phyloP scores from a whole-genome alignment of 2,113 vertebrate species.

The Hypocryptadius cinnamomeus region DNA sequence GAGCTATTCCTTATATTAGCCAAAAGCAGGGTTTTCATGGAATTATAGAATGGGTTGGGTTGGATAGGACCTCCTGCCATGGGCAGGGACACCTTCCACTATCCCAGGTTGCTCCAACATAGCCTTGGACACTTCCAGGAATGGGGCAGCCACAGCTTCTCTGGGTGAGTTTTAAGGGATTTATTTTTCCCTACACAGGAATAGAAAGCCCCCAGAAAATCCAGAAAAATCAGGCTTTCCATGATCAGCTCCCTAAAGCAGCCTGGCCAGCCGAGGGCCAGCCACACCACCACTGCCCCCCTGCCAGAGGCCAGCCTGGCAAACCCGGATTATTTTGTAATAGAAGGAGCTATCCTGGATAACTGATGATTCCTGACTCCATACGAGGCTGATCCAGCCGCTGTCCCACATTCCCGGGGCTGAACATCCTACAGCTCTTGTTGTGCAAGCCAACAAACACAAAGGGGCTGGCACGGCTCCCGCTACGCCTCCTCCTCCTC shows the following conservation, averaged over 20 bases:
- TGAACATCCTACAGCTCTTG: not conserved
- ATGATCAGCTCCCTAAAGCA: not conserved
- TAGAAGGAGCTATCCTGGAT: not conserved
- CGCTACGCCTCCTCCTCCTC: not conserved
- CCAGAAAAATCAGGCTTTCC: not conserved
- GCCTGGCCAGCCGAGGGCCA: accelerated
- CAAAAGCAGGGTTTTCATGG: not conserved
- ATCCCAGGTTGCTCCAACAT: not conserved
- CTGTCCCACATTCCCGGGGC: not conserved
- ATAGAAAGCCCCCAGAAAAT: not conserved
- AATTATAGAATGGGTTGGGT: not conserved
- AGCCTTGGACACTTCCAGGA: not conserved
- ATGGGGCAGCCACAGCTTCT: not conserved
- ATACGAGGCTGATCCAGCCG: not conserved
- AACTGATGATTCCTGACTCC: not conserved
- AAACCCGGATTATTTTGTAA: not conserved
- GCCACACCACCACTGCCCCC: not conserved
- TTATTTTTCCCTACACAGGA: not conserved
- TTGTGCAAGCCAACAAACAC: not conserved
- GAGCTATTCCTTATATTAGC: not conserved
- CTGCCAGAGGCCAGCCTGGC: not conserved
- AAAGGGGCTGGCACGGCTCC: slow-evolving; percentile 22
- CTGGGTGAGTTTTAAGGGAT: not conserved
- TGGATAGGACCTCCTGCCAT: not conserved
- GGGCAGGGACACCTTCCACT: not conserved